phyloP scores from a whole-genome alignment of 2,113 vertebrate genomes.

The Cyanoramphus novaezelandiae region DNA sequence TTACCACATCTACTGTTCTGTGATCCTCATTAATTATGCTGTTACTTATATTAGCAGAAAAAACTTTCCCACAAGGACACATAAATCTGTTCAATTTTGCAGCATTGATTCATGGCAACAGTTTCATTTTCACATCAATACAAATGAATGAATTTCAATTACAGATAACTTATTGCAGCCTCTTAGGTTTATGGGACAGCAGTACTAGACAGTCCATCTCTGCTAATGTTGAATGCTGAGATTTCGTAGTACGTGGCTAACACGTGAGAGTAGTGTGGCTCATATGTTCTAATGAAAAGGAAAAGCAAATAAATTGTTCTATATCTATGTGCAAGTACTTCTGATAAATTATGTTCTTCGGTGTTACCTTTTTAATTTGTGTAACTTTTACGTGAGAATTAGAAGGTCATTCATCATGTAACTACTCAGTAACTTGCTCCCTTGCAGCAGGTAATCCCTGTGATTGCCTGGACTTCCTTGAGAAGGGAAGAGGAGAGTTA shows the following conservation, averaged over 20 bases:
- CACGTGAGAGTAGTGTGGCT: background rate
- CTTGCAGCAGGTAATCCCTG: background rate
- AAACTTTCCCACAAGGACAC: background rate
- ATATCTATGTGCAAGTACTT: background rate
- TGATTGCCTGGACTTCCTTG: background rate
- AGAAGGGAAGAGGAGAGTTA: background rate
- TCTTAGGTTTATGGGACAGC: background rate
- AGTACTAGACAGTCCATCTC: background rate
- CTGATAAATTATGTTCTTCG: background rate
- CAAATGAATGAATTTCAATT: constrained; percentile 12
- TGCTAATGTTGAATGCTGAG: background rate
- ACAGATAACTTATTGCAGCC: background rate
- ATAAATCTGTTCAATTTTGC: background rate
- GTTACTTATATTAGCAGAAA: background rate
- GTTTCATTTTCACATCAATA: constrained; percentile 6
- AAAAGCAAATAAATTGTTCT: background rate
- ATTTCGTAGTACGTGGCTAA: background rate
- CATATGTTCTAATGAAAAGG: background rate
- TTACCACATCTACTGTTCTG: background rate
- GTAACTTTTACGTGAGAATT: background rate
- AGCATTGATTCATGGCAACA: background rate
- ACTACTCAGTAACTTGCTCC: accelerated
- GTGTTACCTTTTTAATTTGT: background rate
- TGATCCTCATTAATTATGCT: background rate
- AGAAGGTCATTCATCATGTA: background rate